Evolutionary conservation across 2,113 vertebrate genomes (phyloP).

Genomic region (Gallinago media): DNA sequence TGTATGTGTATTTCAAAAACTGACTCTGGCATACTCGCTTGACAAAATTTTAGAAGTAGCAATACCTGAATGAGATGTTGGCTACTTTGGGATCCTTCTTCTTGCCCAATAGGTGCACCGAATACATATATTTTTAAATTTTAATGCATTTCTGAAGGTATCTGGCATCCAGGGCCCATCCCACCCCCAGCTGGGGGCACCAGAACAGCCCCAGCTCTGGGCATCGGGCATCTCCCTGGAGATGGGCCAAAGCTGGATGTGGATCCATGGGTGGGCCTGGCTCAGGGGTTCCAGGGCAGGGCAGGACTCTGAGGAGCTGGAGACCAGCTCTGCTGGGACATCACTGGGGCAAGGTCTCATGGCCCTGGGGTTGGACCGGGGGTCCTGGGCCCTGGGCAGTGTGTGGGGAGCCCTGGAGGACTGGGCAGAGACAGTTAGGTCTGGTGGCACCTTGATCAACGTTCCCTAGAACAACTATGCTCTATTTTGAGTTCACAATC

Average conservation of each 20-base stretch:
- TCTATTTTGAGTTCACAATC: background rate
- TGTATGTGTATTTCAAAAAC: background rate
- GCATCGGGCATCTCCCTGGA: background rate
- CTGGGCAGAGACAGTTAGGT: background rate
- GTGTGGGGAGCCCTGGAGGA: fast-evolving
- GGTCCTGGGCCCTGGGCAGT: background rate
- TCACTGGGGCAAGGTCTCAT: background rate
- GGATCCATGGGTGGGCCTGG: fast-evolving
- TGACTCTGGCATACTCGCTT: background rate
- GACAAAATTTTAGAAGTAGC: background rate
- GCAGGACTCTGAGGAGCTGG: background rate
- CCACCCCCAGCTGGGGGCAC: fast-evolving
- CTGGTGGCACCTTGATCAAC: background rate
- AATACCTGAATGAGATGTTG: background rate
- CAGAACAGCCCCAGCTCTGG: fast-evolving
- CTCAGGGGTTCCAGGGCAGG: fast-evolving
- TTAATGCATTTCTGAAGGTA: background rate
- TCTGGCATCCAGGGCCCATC: background rate
- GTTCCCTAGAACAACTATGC: background rate
- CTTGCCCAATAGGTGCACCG: background rate
- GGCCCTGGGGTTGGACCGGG: background rate
- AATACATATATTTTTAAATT: background rate
- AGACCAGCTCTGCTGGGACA: fast-evolving
- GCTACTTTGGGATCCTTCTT: background rate
- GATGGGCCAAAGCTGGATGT: fast-evolving